phyloP scores from a whole-genome alignment of 2,113 vertebrate species.

The Sminthopsis crassicaudata region DNA sequence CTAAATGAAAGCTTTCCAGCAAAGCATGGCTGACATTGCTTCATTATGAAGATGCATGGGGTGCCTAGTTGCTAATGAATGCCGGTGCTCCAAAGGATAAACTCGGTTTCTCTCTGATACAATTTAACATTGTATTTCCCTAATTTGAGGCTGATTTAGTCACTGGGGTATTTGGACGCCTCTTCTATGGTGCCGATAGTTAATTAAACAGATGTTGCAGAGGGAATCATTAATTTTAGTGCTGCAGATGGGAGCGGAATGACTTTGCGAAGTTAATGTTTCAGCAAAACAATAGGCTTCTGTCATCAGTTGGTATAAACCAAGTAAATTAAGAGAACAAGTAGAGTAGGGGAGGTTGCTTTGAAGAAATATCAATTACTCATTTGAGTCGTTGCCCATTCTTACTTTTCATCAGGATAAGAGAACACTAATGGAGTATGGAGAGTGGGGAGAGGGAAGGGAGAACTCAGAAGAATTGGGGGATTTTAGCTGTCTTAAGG shows the following conservation, averaged over 20 bases:
- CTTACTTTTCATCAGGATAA: constrained; percentile 56
- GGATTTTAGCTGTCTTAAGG: not conserved
- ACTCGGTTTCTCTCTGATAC: constrained; percentile 86
- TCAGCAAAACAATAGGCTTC: constrained; percentile 91
- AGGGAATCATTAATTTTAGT: constrained; percentile 92
- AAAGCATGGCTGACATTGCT: constrained; percentile 78
- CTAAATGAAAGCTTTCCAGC: constrained; percentile 79
- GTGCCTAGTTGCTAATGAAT: constrained; percentile 85
- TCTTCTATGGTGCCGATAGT: constrained; percentile 88
- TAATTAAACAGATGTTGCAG: constrained; percentile 91
- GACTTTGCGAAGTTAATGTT: constrained; percentile 91
- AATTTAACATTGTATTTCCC: constrained; percentile 87
- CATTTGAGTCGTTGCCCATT: constrained; percentile 77
- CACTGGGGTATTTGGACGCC: constrained; percentile 87
- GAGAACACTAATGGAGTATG: not conserved
- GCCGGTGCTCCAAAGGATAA: constrained; percentile 85
- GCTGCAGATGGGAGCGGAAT: constrained; percentile 88
- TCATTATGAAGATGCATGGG: constrained; percentile 85
- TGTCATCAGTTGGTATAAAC: constrained; percentile 89
- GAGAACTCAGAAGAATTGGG: not conserved
- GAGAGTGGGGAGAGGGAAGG: not conserved
- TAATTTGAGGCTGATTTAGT: constrained; percentile 91
- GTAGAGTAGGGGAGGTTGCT: constrained; percentile 80
- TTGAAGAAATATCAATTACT: constrained; percentile 82
- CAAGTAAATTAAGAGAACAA: constrained; percentile 88